Base-by-base conservation (phyloP, 2,888 invertebrate genomes). In the Leucoma salicis region DNA sequence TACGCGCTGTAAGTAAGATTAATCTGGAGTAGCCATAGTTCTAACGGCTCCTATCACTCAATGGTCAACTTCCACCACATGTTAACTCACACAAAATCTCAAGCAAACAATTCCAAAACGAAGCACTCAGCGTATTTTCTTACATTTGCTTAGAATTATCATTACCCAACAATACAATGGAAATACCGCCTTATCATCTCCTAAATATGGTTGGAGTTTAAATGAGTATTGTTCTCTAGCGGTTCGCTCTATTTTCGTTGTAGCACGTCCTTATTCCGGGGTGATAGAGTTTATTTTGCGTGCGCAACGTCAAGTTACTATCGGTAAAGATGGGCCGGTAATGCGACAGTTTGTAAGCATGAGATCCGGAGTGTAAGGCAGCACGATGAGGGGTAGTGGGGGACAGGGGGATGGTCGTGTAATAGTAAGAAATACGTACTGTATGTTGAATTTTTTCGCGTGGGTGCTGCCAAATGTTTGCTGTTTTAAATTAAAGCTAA, bases 341-440 rank as follows among this genome's bases (percentile, higher is more conserved):
- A 88, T 88, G 82, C 83, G 88, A 86, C 86, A 86, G 85, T 88
- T 88, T 86, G 88, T 88, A 88, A 87, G 88, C 88, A 88, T 88
- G 87, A 88, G 86, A 82, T 81, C 77, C 71, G 76, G 77, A 73
- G 61, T 66, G 65, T 57, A 58, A 61, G 72, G 59, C 53, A 68
- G 66, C 62, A 53, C 57, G 49, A 56, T 4, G 58, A 39, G 51
- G 42, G 62, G 49, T 2, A 4, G 27, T 59, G 50, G 53, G 52
- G 47, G 54, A 64, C 11, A 46, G 39, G 46, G 36, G 60, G 66
- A 67, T 12, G 37, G 35, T 14, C 60, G 58, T 65, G 74, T 70
- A 72, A 74, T 75, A 74, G 75, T 78, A 78, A 82, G 82, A 83
- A 82, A 79, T 80, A 81, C 77, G 77, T 78, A 83, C 82, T 60